Evolutionary conservation across 2,797 vertebrate species (phyloP).

Genomic region (Loriculus beryllinus): DNA sequence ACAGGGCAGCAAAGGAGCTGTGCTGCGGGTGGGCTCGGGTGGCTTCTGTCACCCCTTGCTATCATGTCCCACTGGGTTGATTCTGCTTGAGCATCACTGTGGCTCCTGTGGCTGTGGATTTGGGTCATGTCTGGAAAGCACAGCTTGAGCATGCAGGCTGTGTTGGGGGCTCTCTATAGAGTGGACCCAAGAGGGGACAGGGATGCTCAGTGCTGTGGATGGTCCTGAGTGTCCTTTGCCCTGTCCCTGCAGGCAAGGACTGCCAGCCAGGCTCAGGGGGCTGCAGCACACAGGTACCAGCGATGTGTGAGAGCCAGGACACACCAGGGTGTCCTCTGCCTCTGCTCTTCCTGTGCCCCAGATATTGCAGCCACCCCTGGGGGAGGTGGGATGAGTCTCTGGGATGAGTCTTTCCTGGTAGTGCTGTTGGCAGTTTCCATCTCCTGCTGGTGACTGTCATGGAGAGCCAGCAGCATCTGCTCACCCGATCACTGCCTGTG

Average conservation of each 20-base stretch:
- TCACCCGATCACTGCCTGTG: background rate
- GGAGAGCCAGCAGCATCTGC: background rate
- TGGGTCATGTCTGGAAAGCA: background rate
- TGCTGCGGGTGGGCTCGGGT: rapidly evolving
- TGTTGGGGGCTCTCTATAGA: background rate
- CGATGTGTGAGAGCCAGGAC: rapidly evolving
- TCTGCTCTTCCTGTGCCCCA: background rate
- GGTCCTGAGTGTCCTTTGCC: background rate
- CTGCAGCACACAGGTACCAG: rapidly evolving
- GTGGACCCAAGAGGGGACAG: background rate
- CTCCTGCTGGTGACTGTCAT: rapidly evolving
- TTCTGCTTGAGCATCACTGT: rapidly evolving
- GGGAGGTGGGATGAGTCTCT: background rate
- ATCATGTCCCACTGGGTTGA: rapidly evolving
- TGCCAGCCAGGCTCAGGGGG: background rate
- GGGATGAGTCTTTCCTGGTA: background rate
- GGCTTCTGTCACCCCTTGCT: rapidly evolving
- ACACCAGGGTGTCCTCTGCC: background rate
- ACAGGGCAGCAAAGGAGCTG: background rate
- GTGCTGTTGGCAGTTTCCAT: background rate
- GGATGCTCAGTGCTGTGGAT: background rate
- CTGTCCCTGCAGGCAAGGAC: rapidly evolving
- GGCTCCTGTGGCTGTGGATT: rapidly evolving
- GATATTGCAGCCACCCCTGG: background rate
- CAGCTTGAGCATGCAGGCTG: background rate